phyloP scores from a whole-genome alignment of 2,888 invertebrate species.

The Chalcosyrphus nemorum region DNA sequence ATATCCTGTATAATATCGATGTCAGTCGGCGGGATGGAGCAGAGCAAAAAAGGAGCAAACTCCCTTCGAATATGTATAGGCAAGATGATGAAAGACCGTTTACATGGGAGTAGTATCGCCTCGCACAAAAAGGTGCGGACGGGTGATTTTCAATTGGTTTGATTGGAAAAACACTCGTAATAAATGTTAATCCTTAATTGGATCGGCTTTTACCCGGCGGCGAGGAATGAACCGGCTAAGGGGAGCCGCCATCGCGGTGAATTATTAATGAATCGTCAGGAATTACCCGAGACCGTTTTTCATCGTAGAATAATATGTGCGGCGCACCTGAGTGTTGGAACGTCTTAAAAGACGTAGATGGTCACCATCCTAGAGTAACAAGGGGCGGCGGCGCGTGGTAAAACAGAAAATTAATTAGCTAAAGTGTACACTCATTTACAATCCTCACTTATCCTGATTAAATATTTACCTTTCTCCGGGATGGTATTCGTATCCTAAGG shows the following conservation, averaged over 20 bases:
- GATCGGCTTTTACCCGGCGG: conserved; percentile 43
- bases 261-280: conserved; percentile 70
- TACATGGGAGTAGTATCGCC: conserved; percentile 5
- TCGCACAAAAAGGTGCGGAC: conserved; percentile 26
- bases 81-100: conserved; percentile 38
- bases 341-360: conserved; percentile 17
- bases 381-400: not conserved
- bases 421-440: conserved; percentile 71
- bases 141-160: conserved; percentile 64
- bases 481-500: not conserved
- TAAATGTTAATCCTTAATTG: conserved; percentile 73
- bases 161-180: conserved; percentile 67
- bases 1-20: conserved; percentile 21
- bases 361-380: not conserved
- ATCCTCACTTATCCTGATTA: conserved; percentile 72
- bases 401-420: conserved; percentile 70
- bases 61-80: not conserved
- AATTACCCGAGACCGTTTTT: conserved; percentile 32
- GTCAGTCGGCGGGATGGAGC: not conserved
- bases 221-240: no score
- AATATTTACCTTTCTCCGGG: conserved; percentile 55
- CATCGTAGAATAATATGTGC: conserved; percentile 9
- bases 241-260: not conserved
- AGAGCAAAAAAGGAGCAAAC: conserved; percentile 4
- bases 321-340: conserved; percentile 25